Conservation (phyloP, 2,113 vertebrate genomes). For the Callocephalon fimbriatum region DNA sequence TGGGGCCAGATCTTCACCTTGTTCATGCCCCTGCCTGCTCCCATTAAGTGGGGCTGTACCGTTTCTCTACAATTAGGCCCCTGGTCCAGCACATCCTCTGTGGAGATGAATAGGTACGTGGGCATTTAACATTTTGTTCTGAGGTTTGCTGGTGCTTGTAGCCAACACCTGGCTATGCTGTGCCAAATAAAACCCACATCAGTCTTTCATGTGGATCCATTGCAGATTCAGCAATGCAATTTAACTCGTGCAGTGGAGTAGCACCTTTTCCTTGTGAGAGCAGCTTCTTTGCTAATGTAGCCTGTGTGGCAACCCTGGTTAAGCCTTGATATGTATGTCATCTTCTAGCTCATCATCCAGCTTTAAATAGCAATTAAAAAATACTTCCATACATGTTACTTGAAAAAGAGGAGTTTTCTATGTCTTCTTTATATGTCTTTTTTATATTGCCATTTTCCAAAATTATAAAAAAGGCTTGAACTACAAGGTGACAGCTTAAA, state of each 20-base stretch:
- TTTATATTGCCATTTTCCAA: not conserved
- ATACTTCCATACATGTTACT: not conserved
- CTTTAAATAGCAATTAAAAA: not conserved
- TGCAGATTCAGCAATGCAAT: not conserved
- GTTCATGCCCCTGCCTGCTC: not conserved
- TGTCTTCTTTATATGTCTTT: not conserved
- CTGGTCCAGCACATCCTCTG: not conserved
- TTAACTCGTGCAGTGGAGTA: not conserved
- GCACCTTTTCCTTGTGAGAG: not conserved
- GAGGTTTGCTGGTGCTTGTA: not conserved
- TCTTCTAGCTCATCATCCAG: not conserved
- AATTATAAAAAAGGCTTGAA: not conserved
- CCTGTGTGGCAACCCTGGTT: not conserved
- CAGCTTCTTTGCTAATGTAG: not conserved
- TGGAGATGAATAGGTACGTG: not conserved
- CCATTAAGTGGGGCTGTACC: not conserved
- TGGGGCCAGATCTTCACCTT: not conserved
- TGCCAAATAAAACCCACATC: not conserved
- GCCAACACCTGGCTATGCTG: not conserved
- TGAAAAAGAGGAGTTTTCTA: not conserved
- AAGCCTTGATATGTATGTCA: not conserved
- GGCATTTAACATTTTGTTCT: not conserved
- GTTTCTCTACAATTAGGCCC: fast-evolving
- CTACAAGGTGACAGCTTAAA: not conserved
- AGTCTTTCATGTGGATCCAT: not conserved